These are phyloP conservation scores for Tonatia bakeri DNA, from an alignment of 2,113 vertebrate genomes.

Conservation along the genomic window DNA sequence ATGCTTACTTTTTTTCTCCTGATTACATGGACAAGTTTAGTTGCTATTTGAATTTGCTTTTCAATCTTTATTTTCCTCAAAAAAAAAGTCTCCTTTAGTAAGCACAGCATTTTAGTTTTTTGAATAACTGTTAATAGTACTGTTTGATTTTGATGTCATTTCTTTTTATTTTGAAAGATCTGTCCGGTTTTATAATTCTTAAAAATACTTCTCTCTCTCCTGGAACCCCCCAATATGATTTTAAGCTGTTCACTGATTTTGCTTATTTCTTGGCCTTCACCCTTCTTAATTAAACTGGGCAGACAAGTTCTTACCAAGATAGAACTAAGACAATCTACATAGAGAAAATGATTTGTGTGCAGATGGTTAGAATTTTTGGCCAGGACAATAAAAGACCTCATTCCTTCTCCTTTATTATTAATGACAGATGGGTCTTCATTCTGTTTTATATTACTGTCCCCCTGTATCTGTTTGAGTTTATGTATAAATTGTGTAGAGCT, in stretches of 20 bases:
- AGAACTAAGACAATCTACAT: constrained; percentile 20
- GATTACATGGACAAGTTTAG: not conserved
- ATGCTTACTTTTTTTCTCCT: not conserved
- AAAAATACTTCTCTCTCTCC: not conserved
- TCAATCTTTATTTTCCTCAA: constrained; percentile 19
- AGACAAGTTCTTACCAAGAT: not conserved
- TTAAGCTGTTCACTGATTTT: not conserved
- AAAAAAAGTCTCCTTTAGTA: not conserved
- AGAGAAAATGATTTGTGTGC: constrained; percentile 40
- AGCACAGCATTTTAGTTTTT: constrained; percentile 25
- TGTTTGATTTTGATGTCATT: constrained; percentile 34
- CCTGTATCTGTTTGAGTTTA: constrained; percentile 51
- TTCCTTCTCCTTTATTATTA: constrained; percentile 62
- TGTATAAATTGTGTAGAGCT: constrained; percentile 46
- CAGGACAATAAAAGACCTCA: constrained; percentile 24
- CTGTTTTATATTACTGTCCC: constrained; percentile 49
- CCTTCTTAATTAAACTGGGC: not conserved
- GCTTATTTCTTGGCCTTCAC: constrained; percentile 10
- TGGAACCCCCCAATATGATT: not conserved
- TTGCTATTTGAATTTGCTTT: constrained; percentile 44
- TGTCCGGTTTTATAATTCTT: constrained; percentile 28
- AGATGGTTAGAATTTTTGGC: constrained; percentile 60
- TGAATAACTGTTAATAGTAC: constrained; percentile 18
- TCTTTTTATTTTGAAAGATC: constrained; percentile 33
- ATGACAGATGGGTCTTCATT: constrained; percentile 56